Conservation (phyloP, 2,888 invertebrate genomes). For the Agrilus cyanescens region DNA sequence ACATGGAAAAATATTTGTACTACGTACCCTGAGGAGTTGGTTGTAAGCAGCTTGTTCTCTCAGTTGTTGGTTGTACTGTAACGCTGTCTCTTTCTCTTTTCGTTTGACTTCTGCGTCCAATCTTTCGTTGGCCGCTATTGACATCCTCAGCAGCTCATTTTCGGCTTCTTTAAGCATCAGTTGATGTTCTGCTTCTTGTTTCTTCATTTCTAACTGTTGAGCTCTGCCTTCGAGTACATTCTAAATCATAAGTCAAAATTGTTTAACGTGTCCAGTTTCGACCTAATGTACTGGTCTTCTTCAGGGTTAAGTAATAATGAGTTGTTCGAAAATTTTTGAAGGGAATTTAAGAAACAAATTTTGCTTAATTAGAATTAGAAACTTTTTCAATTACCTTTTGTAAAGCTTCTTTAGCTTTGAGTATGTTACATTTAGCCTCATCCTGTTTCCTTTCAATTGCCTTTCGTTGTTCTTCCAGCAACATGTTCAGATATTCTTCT, state of each 20-base stretch:
- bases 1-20: background rate
- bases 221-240: constrained; percentile 27
- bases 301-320: too few relatives aligned
- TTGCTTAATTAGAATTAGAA: background rate
- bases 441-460: constrained; percentile 26
- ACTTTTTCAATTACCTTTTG: constrained; percentile 19
- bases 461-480: constrained; percentile 23
- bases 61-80: constrained; percentile 30
- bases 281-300: too few relatives aligned
- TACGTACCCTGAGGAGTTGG: constrained; percentile 26
- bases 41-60: constrained; percentile 33
- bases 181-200: constrained; percentile 24
- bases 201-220: constrained; percentile 27
- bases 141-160: constrained; percentile 26
- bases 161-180: constrained; percentile 27
- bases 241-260: constrained; percentile 16
- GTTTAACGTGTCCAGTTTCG: too few relatives aligned
- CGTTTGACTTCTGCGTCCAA: constrained; percentile 28
- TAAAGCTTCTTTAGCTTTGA: constrained; percentile 24
- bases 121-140: constrained; percentile 26
- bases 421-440: constrained; percentile 26
- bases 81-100: constrained; percentile 20
- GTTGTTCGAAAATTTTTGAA: too few relatives aligned
- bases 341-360: too few relatives aligned
- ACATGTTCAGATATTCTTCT: constrained; percentile 23